Percentiles rank a stretch among this genome's conserved stretches.
Conservation (phyloP, 2,888 invertebrate species). For the Eristalis intricaria region DNA sequence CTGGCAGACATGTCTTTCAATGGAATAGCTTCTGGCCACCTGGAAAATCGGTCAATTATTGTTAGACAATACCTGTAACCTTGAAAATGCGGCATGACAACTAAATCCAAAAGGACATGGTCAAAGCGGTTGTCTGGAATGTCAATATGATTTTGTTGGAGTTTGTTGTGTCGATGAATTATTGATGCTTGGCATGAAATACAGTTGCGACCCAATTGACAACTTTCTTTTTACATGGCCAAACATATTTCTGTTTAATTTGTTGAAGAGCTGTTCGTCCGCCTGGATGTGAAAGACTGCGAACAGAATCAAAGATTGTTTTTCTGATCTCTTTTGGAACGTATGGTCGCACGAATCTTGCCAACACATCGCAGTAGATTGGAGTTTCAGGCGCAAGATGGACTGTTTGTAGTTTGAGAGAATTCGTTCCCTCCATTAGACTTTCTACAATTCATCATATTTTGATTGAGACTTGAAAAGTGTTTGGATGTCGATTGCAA, state of each 20-base stretch:
- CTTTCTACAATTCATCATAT: too few species aligned
- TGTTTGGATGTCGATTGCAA: not conserved
- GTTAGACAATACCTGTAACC: not conserved
- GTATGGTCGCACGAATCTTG: not conserved
- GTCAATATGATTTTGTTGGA: too few species aligned
- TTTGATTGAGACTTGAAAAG: not conserved
- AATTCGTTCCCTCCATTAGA: not conserved
- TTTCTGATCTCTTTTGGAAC: not conserved
- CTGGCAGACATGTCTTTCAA: conserved; percentile 52
- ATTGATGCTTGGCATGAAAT: too few species aligned
- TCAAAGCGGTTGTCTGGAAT: too few species aligned
- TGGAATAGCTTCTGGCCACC: conserved; percentile 44
- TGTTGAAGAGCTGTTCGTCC: not conserved
- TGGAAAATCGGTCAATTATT: conserved; percentile 6
- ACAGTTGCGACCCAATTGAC: too few species aligned
- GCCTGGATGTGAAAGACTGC: not conserved
- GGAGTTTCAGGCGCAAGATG: not conserved
- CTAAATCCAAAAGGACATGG: too few species aligned
- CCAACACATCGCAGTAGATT: not conserved
- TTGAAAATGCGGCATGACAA: too few species aligned
- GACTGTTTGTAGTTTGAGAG: not conserved
- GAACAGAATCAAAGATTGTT: not conserved
- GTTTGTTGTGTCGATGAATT: too few species aligned
- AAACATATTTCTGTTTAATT: not conserved
- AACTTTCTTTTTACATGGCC: too few species aligned